Evolutionary conservation across 2,113 vertebrate species (phyloP).

Genomic region (Podocnemis expansa): DNA sequence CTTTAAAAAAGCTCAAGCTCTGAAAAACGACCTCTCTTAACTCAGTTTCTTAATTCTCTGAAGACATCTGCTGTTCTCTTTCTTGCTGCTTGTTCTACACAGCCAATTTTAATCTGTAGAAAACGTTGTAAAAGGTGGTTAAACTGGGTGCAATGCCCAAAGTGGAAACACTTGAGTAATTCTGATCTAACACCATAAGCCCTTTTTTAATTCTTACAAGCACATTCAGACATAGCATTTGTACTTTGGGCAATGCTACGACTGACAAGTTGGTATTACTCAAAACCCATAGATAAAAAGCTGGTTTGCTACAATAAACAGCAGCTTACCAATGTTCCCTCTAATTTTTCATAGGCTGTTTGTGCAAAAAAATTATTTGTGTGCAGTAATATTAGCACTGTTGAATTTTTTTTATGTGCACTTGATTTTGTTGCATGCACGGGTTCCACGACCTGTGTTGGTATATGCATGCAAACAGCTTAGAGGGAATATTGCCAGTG

Average conservation of each 20-base stretch:
- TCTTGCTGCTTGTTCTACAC: neutral
- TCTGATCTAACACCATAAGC: neutral
- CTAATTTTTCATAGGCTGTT: no score
- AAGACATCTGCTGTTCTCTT: neutral
- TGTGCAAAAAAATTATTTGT: no score
- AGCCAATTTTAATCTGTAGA: neutral
- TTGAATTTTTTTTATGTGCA: no score
- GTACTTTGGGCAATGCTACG: accelerated
- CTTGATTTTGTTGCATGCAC: no score
- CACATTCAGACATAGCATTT: neutral
- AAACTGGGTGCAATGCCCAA: neutral
- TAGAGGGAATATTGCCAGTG: no score
- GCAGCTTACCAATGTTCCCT: no score
- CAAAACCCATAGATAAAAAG: neutral
- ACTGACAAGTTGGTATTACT: neutral
- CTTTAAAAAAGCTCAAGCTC: neutral
- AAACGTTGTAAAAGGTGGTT: constrained; percentile 32
- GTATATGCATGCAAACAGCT: no score
- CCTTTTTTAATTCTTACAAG: neutral
- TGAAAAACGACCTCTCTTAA: neutral
- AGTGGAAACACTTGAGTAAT: neutral
- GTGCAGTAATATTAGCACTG: no score
- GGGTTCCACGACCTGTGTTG: no score
- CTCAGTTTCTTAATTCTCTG: neutral
- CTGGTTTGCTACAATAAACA: neutral